Conservation (phyloP, 2,888 invertebrate species). For the Epistrophe eligans region DNA sequence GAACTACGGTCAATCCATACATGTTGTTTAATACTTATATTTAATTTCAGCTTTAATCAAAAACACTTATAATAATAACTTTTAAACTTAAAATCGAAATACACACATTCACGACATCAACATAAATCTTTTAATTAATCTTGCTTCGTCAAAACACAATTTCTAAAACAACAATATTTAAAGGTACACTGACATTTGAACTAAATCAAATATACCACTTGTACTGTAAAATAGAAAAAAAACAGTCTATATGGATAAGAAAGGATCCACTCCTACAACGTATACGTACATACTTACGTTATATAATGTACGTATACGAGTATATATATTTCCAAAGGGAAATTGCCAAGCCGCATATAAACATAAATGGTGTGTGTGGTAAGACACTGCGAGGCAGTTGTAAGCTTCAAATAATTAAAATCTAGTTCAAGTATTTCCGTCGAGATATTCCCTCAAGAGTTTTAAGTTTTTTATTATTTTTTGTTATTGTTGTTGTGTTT, state of each 20-base stretch:
- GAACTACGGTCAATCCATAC: too few relatives aligned
- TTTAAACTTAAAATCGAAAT: background rate
- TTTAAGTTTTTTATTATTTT: too few relatives aligned
- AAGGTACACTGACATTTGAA: constrained; percentile 34
- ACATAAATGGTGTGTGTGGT: constrained; percentile 30
- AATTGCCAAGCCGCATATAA: constrained; percentile 40
- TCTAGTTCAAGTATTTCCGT: constrained; percentile 53
- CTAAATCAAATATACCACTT: constrained; percentile 18
- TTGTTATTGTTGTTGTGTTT: constrained; percentile 26
- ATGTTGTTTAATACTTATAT: too few relatives aligned
- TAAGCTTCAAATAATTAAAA: constrained; percentile 61
- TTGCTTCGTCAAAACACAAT: background rate
- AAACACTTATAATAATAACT: background rate
- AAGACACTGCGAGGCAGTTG: constrained; percentile 29
- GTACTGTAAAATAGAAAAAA: constrained; percentile 10
- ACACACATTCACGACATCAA: background rate
- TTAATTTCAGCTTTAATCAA: background rate
- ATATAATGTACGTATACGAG: background rate
- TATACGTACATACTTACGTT: background rate
- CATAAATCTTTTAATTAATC: constrained; percentile 6
- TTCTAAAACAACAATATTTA: constrained; percentile 7
- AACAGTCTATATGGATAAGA: constrained; percentile 13
- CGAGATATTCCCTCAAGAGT: constrained; percentile 40
- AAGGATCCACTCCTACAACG: constrained; percentile 6
- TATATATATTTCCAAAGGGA: constrained; percentile 16